Base-by-base conservation (phyloP, 1,140 invertebrate genomes). In the Cecropterus lyciades region DNA sequence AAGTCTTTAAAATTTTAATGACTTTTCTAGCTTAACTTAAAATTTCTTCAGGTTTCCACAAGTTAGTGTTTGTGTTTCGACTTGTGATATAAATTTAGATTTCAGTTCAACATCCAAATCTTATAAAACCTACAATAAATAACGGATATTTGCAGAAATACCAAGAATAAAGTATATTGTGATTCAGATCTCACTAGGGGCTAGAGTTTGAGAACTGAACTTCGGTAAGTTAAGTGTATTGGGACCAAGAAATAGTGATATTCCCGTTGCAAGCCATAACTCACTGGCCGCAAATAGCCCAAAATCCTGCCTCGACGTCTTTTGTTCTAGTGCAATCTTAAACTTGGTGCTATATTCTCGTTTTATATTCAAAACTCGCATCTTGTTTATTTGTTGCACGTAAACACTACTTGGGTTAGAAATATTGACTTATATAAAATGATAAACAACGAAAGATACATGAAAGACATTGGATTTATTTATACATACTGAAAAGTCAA, bases 321-420 rank as follows among this genome's bases (percentile, higher is more conserved):
- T 60, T 60, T 60, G 57, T 30, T 48, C 57, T 60, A 20, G 46
- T 45, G 33, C 52, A 60, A 60, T 48, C 15, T 49, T 43, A n/a
- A 48, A 60, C 43, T 49, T 43, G 14, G 45, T 49, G 27, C 45
- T 49, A 60, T 33, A 30, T 33, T 49, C 15, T 10, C 57, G 45
- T 27, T 60, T 60, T 33, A 30, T 49, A 14, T 60, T 60, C 45
- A 48, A 37, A 60, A 59, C 27, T 45, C 24, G 10, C 0, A 14
- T 37, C 27, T 30, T 5, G 3, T 8, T 48, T 20, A 9, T 48
- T 20, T 20, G 15, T 48, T 17, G 45, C 20, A 16, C 16, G 45
- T 20, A 49, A n/a, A 16, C n/a, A 24, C 14, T 17, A 27, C 33
- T 59, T 27, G 11, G 10, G 48, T 20, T 20, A 20, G 20, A 20